Base-by-base conservation (phyloP, 2,888 invertebrate genomes). In the Drosophila fulvimacula region DNA sequence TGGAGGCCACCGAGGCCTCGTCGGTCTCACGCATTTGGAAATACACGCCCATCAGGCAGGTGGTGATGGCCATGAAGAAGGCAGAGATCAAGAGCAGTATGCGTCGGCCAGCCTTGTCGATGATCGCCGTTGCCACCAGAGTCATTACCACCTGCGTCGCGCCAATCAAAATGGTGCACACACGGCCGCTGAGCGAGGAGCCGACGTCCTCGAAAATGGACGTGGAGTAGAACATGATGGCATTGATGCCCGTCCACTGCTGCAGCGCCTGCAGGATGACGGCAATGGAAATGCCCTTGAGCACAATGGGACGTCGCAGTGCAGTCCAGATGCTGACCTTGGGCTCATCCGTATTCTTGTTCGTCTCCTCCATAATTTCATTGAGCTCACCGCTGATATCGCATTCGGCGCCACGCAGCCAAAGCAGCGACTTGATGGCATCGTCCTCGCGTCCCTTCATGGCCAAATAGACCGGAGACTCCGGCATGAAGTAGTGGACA, bases 181-280 rank as follows among this genome's bases (percentile, higher is more conserved):
- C 83, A 27, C 94, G 93, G 0, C 95, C 91, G 3, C 93, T 92
- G 10, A 96, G 92, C 0, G 71, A 80, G 0, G 89, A 71, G 0
- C 90, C 86, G 0, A 88, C 90, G 1, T 79, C 93, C 51, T 92
- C 88, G 91, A 98, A 97, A 57, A 98, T 98, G 0, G 93, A 92
- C 0, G 94, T 94, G 0, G 95, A 94, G 81, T 96, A 97, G 91
- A 97, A 96, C 69, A 97, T 95, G 2, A 97, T 95, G 1, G 96
- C 96, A 87, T 97, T 97, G 55, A 96, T 95, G 34, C 97, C 97
- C 56, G 96, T 95, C 64, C 97, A 93, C 90, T 98, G 97, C 89
- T 98, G 98, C 92, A 97, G 96, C 70, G 96, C 92, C 97, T 97
- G 97, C 21, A 98, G 93, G 0, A 95, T 94, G 77, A 95, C 95